Percentiles rank a stretch among this genome's conserved stretches.
Conservation (phyloP, 2,888 invertebrate genomes). For the Lissocephala sabroskyi region DNA sequence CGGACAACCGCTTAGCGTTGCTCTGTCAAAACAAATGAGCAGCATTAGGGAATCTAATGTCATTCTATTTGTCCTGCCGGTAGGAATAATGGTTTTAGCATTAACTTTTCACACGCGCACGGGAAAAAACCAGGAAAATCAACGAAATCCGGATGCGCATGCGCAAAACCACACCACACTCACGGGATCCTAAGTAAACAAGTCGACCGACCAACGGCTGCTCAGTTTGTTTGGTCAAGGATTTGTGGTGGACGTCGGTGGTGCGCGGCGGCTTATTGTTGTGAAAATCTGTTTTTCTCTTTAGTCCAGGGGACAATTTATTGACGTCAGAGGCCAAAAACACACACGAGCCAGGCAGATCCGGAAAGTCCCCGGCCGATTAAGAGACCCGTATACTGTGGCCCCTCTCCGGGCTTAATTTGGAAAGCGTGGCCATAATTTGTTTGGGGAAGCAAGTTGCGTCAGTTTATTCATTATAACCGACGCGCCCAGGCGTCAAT, state of each 20-base stretch:
- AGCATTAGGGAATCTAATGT: slow-evolving; percentile 7
- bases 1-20: no score
- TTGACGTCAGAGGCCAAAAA: slow-evolving; percentile 23
- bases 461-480: slow-evolving; percentile 55
- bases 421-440: slow-evolving; percentile 29
- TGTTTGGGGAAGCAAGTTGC: slow-evolving; percentile 50
- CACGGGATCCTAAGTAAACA: slow-evolving; percentile 50
- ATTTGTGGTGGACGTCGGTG: slow-evolving; percentile 44
- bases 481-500: slow-evolving; percentile 36
- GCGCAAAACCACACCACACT: slow-evolving; percentile 37
- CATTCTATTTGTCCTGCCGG: slow-evolving; percentile 1
- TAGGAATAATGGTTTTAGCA: slow-evolving; percentile 48
- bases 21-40: background rate
- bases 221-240: slow-evolving; percentile 38
- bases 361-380: background rate
- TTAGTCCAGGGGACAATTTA: slow-evolving; percentile 28
- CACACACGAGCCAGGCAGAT: background rate
- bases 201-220: slow-evolving; percentile 27
- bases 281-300: slow-evolving; percentile 48
- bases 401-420: background rate
- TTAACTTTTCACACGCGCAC: slow-evolving; percentile 48
- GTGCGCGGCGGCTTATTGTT: no score
- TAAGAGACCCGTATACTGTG: background rate
- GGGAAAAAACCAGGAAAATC: slow-evolving; percentile 2
- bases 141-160: slow-evolving; percentile 39